A percentile compares a stretch with the other conserved stretches of the same genome.
Evolutionary conservation across 2,113 vertebrate genomes (phyloP).

Genomic region (Terrapene triunguis): DNA sequence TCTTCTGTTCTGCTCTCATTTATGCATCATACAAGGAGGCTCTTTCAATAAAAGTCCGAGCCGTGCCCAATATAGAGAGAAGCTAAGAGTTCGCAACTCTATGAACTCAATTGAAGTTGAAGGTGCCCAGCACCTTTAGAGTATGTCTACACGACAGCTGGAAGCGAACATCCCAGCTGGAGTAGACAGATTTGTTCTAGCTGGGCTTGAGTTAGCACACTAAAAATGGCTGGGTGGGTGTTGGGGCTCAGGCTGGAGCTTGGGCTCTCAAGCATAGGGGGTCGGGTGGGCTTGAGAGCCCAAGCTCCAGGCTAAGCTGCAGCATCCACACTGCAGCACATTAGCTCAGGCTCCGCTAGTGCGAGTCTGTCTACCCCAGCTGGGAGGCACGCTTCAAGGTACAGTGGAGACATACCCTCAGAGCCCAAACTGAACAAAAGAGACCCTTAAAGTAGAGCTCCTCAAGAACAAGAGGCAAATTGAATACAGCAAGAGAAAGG

Average conservation of each 20-base stretch:
- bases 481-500: background rate
- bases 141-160: background rate
- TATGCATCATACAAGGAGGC: rapidly evolving
- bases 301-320: background rate
- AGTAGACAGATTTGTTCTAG: background rate
- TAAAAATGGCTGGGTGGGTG: background rate
- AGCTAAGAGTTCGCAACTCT: background rate
- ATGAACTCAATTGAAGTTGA: background rate
- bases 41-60: background rate
- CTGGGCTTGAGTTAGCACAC: background rate
- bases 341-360: background rate
- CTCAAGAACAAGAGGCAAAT: background rate
- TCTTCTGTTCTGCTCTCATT: background rate
- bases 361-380: background rate
- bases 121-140: rapidly evolving
- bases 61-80: background rate
- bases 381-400: background rate
- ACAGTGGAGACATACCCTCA: background rate
- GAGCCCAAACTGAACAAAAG: background rate
- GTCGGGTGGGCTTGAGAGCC: background rate
- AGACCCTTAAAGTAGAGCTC: background rate
- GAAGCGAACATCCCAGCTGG: background rate
- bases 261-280: too few species aligned
- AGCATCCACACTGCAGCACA: background rate
- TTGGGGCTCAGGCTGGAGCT: too few species aligned